These are phyloP conservation scores for Gallirallus australis DNA, from an alignment of 2,797 vertebrate species.

Conservation along the genomic window DNA sequence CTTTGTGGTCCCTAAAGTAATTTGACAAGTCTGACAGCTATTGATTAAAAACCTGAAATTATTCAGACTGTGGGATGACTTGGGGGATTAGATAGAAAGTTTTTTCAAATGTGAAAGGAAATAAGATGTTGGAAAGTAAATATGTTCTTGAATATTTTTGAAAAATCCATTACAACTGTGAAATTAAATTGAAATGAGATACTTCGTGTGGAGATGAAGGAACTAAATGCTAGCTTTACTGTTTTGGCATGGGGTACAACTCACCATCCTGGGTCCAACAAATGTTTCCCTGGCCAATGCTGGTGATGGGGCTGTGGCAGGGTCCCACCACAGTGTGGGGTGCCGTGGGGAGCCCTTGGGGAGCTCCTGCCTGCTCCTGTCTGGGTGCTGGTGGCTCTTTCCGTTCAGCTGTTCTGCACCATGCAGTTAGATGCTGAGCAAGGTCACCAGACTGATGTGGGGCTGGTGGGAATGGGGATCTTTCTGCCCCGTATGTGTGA, in stretches of 20 bases:
- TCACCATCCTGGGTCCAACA: neutral
- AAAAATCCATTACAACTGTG: constrained; percentile 67
- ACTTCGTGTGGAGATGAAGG: constrained; percentile 43
- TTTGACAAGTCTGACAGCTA: constrained; percentile 86
- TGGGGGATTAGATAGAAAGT: constrained; percentile 78
- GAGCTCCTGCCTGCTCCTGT: neutral
- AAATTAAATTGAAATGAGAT: constrained; percentile 71
- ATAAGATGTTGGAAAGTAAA: constrained; percentile 71
- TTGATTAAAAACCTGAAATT: constrained; percentile 85
- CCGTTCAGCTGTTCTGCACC: neutral
- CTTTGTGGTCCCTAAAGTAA: constrained; percentile 83
- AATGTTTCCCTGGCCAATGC: neutral
- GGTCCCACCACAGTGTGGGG: rapidly evolving
- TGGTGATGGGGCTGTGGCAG: neutral
- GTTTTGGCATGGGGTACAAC: neutral
- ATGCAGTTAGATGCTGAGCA: rapidly evolving
- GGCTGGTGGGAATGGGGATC: neutral
- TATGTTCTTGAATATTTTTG: constrained; percentile 63
- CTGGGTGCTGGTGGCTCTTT: neutral
- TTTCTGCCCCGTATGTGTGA: rapidly evolving
- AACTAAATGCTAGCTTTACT: constrained; percentile 34
- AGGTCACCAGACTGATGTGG: neutral
- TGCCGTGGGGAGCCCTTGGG: neutral
- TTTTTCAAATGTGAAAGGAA: constrained; percentile 72
- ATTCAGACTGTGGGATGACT: constrained; percentile 80